These are phyloP conservation scores for Xenotilapia longispinis DNA, from an alignment of 2,113 vertebrate species.

Conservation along the genomic window DNA sequence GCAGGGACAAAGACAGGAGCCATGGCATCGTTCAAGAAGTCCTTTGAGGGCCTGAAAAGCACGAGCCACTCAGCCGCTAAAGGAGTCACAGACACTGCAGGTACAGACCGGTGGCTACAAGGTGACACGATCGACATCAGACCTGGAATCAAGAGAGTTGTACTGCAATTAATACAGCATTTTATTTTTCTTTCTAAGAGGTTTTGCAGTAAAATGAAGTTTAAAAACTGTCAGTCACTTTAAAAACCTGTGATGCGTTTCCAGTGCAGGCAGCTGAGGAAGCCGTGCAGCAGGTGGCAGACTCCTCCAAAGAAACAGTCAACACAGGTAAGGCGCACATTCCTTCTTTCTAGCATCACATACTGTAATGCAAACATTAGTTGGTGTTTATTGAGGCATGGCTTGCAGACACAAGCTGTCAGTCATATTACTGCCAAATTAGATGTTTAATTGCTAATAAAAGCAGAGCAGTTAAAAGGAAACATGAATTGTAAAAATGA, in stretches of 20 bases:
- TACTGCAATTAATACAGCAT: not conserved
- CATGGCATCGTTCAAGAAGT: slow-evolving; percentile 73
- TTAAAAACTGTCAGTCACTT: not conserved
- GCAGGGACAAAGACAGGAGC: slow-evolving; percentile 6
- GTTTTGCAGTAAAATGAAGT: not conserved
- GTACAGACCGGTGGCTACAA: slow-evolving; percentile 30
- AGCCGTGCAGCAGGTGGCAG: slow-evolving; percentile 74
- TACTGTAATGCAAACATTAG: not conserved
- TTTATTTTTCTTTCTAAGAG: not conserved
- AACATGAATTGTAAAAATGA: not conserved
- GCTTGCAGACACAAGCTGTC: not conserved
- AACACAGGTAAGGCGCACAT: slow-evolving; percentile 47
- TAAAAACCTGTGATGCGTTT: slow-evolving; percentile 20
- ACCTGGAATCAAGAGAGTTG: not conserved
- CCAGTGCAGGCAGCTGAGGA: slow-evolving; percentile 71
- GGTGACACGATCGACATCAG: not conserved
- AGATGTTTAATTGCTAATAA: not conserved
- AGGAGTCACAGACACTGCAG: slow-evolving; percentile 61
- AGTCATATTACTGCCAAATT: not conserved
- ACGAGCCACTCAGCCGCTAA: slow-evolving; percentile 59
- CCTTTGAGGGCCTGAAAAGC: slow-evolving; percentile 63
- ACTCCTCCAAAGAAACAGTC: slow-evolving; percentile 71
- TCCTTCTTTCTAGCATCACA: not conserved
- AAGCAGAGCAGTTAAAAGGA: not conserved
- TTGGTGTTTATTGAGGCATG: not conserved